These are phyloP conservation scores for Antheraea yamamai DNA, from an alignment of 2,888 invertebrate genomes.

Conservation along the genomic window DNA sequence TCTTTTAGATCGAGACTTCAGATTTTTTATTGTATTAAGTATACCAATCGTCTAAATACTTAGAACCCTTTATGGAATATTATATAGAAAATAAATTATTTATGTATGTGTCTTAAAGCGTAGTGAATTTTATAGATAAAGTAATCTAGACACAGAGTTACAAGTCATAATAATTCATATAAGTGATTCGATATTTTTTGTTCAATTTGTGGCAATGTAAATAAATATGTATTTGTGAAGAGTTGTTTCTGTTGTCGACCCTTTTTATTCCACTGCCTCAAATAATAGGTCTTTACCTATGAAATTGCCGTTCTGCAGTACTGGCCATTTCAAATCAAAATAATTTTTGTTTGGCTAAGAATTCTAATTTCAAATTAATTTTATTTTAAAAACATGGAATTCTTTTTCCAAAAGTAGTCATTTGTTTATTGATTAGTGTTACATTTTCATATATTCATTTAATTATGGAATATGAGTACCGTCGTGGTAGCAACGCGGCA, in stretches of 20 bases:
- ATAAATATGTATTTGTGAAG: slow-evolving; percentile 40
- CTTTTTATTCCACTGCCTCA: not conserved
- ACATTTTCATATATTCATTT: no score
- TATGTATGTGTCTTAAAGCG: slow-evolving; percentile 50
- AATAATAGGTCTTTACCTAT: no score
- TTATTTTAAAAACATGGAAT: no score
- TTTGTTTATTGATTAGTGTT: no score
- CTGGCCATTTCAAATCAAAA: no score
- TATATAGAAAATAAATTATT: slow-evolving; percentile 59
- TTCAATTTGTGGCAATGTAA: slow-evolving; percentile 63
- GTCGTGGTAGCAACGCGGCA: no score
- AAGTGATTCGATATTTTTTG: slow-evolving; percentile 35
- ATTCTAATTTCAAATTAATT: no score
- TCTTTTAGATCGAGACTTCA: not conserved
- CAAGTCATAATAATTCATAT: slow-evolving; percentile 60
- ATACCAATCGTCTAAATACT: not conserved
- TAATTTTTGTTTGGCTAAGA: no score
- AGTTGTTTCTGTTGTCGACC: not conserved
- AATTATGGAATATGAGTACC: no score
- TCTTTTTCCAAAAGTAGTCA: no score
- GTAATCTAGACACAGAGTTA: slow-evolving; percentile 44
- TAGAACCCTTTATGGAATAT: slow-evolving; percentile 12
- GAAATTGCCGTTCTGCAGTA: no score
- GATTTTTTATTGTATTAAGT: not conserved
- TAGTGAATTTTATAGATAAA: slow-evolving; percentile 44